Percentiles rank a stretch among this genome's conserved stretches.
Evolutionary conservation across 2,113 vertebrate genomes (phyloP).

Genomic region (Sylvia atricapilla): DNA sequence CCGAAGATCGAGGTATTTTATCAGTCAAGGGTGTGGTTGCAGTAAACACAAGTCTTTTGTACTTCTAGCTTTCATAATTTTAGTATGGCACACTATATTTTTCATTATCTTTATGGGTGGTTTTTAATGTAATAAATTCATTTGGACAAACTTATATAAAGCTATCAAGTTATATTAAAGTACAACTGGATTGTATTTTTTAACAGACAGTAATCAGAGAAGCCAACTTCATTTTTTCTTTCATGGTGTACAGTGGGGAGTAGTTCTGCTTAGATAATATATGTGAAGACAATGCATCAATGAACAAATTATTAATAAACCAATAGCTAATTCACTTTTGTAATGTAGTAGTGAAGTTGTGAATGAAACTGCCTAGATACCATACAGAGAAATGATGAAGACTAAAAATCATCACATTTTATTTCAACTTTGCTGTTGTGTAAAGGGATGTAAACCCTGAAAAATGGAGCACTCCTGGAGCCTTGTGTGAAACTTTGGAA

Average conservation of each 20-base stretch:
- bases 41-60: not conserved
- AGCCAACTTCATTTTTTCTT: slow-evolving; percentile 14
- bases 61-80: slow-evolving; percentile 20
- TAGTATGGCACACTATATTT: not conserved
- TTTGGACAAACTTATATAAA: slow-evolving; percentile 53
- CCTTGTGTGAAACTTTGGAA: not conserved
- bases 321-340: not conserved
- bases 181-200: slow-evolving; percentile 58
- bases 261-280: not conserved
- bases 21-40: not conserved
- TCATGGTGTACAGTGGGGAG: not conserved
- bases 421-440: not conserved
- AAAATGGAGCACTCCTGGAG: slow-evolving; percentile 1
- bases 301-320: slow-evolving; percentile 57
- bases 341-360: not conserved
- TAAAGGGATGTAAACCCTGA: slow-evolving; percentile 63
- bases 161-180: not conserved
- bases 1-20: not conserved
- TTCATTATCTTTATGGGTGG: slow-evolving; percentile 19
- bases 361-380: not conserved
- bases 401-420: not conserved
- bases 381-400: not conserved
- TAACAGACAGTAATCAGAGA: not conserved
- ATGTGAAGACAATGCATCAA: not conserved
- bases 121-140: slow-evolving; percentile 42